Percentiles rank a stretch among this genome's conserved stretches.
These are phyloP conservation scores for Aldabrachelys gigantea DNA, from an alignment of 2,113 vertebrate genomes.

Conservation along the genomic window DNA sequence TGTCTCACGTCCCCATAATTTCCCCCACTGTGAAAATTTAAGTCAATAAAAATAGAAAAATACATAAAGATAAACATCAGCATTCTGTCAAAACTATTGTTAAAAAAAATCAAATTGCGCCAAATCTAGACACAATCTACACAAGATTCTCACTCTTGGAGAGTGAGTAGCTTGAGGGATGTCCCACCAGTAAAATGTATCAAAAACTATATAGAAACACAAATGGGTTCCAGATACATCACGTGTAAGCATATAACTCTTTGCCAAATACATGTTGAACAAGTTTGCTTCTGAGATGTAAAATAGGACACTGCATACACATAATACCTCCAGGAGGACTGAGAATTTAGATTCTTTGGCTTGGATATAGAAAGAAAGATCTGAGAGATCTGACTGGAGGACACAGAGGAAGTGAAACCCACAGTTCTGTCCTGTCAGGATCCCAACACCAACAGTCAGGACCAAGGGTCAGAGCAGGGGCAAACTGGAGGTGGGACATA, in stretches of 20 bases:
- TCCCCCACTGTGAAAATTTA: not conserved
- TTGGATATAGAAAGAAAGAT: not conserved
- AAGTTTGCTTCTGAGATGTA: not conserved
- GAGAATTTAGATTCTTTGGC: not conserved
- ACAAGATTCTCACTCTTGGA: not conserved
- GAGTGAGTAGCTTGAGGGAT: not conserved
- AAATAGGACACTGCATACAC: not conserved
- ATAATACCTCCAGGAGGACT: conserved; percentile 11
- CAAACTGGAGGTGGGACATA: not conserved
- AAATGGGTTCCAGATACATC: not conserved
- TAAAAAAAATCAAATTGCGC: not conserved
- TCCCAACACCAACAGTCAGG: not conserved
- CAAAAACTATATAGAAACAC: not conserved
- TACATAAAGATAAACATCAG: not conserved
- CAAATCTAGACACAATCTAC: not conserved
- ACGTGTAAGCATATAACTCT: not conserved
- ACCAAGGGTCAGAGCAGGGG: not conserved
- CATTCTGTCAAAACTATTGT: not conserved
- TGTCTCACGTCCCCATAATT: not conserved
- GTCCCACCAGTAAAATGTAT: not conserved
- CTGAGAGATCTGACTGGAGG: not conserved
- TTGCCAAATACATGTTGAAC: not conserved
- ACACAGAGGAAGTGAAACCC: not conserved
- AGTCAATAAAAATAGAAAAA: not conserved
- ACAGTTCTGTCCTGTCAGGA: not conserved